Evolutionary conservation across 2,797 vertebrate genomes (phyloP).

Genomic region (Propithecus perrieri): DNA sequence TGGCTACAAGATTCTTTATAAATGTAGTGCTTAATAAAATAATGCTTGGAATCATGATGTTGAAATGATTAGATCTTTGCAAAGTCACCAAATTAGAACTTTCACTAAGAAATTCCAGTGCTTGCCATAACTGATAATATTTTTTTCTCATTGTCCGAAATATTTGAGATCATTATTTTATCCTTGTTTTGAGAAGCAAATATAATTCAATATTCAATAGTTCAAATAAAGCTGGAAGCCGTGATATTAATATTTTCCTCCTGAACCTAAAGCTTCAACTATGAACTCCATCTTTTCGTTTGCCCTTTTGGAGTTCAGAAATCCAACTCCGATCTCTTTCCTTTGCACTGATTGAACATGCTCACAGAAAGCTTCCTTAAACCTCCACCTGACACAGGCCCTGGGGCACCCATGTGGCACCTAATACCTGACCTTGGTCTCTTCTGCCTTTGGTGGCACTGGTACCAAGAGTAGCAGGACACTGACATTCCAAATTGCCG

Average conservation of each 20-base stretch:
- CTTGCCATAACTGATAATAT: background rate
- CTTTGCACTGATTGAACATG: background rate
- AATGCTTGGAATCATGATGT: conserved; percentile 39
- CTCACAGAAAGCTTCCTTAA: background rate
- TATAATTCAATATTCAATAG: background rate
- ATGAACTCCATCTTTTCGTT: background rate
- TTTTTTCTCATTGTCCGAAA: conserved; percentile 58
- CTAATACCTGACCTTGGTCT: background rate
- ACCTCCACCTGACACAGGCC: too few species aligned
- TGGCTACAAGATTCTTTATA: conserved; percentile 44
- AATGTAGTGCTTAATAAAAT: conserved; percentile 59
- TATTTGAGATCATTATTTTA: conserved; percentile 14
- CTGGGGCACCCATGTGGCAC: background rate
- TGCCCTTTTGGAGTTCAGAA: background rate
- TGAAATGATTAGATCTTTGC: conserved; percentile 51
- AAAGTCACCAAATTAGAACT: conserved; percentile 62
- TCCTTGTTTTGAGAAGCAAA: conserved; percentile 41
- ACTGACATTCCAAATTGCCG: background rate
- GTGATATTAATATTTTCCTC: background rate
- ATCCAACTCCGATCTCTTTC: background rate
- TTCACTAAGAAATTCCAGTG: conserved; percentile 3
- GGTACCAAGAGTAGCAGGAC: background rate
- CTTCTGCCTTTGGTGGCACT: background rate
- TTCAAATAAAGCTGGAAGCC: background rate
- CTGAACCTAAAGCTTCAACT: background rate